Percentiles rank a stretch among this genome's conserved stretches.
phyloP scores from a whole-genome alignment of 2,888 invertebrate genomes.

The Latrodectus hesperus region DNA sequence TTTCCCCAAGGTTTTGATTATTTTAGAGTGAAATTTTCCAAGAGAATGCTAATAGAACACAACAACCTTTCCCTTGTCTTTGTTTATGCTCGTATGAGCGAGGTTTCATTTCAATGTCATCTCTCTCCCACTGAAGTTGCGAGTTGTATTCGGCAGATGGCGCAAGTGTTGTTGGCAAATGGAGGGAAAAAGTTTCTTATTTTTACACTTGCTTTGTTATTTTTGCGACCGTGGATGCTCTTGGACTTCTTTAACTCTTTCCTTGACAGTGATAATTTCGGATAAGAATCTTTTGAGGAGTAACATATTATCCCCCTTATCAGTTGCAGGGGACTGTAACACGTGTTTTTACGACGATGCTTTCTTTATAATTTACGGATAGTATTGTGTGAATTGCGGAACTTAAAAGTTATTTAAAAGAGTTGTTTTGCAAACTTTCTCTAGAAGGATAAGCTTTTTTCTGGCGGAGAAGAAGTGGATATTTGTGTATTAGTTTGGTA shows the following conservation, averaged over 20 bases:
- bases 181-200: not conserved
- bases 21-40: not conserved
- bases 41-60: not conserved
- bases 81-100: not conserved
- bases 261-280: not conserved
- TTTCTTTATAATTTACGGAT: not conserved
- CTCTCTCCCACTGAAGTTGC: not conserved
- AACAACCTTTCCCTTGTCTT: not conserved
- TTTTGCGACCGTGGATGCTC: not conserved
- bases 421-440: not conserved
- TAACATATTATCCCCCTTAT: slow-evolving; percentile 35
- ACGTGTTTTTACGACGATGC: slow-evolving; percentile 22
- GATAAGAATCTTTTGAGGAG: slow-evolving; percentile 1
- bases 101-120: not conserved
- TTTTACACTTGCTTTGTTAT: not conserved
- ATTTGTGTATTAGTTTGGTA: not conserved
- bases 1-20: not conserved
- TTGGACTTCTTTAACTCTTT: not conserved
- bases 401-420: slow-evolving; percentile 15
- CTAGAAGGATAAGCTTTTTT: not conserved
- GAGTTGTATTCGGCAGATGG: not conserved
- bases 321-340: slow-evolving; percentile 1
- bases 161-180: not conserved
- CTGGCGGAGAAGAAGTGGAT: not conserved
- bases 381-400: not conserved